Conservation (phyloP, 2,113 vertebrate genomes). For the Istiophorus platypterus region DNA sequence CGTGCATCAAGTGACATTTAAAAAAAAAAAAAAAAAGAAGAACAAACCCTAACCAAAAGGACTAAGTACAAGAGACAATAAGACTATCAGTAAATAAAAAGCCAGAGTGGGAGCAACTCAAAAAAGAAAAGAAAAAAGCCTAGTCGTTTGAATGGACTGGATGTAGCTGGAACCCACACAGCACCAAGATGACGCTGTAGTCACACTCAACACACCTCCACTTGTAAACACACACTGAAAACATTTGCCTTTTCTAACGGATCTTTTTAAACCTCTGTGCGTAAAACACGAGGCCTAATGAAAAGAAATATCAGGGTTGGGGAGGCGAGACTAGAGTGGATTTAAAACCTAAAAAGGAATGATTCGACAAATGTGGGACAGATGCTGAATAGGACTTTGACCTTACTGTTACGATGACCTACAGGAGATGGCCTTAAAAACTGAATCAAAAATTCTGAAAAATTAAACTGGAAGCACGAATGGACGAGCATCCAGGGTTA, state of each 20-base stretch:
- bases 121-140: constrained; percentile 51
- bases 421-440: not conserved
- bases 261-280: constrained; percentile 17
- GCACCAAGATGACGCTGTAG: constrained; percentile 8
- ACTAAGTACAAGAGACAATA: constrained; percentile 46
- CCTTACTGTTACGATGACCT: constrained; percentile 5
- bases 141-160: constrained; percentile 32
- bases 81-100: constrained; percentile 44
- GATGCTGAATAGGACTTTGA: too few relatives aligned
- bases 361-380: not conserved
- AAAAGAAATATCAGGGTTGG: not conserved
- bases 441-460: not conserved
- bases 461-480: not conserved
- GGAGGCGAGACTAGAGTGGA: too few relatives aligned
- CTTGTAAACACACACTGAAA: constrained; percentile 49
- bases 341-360: too few relatives aligned
- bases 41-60: constrained; percentile 26
- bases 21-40: constrained; percentile 32
- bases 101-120: constrained; percentile 74
- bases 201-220: constrained; percentile 45
- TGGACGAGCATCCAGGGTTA: not conserved
- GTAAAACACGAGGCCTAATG: not conserved
- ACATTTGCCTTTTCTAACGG: constrained; percentile 48
- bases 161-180: constrained; percentile 36
- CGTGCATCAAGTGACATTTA: constrained; percentile 39